Evolutionary conservation across 2,113 vertebrate genomes (phyloP).

Genomic region (Marmota monax): DNA sequence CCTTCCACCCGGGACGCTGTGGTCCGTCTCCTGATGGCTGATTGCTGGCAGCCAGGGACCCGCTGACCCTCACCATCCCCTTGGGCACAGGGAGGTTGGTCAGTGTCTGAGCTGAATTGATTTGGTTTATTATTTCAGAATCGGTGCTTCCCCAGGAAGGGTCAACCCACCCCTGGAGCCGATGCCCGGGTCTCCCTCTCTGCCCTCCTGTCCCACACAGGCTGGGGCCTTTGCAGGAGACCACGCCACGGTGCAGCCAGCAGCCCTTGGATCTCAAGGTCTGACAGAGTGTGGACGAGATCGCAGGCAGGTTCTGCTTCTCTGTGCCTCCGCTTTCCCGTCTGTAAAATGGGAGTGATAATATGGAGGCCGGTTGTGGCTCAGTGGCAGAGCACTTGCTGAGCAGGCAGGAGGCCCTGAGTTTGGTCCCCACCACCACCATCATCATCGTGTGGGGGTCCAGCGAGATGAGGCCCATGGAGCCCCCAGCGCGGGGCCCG

Average conservation of each 20-base stretch:
- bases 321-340: not conserved
- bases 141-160: no score
- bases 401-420: no score
- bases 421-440: no score
- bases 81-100: rapidly evolving
- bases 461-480: not conserved
- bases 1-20: not conserved
- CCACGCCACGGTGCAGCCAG: no score
- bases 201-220: rapidly evolving
- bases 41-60: not conserved
- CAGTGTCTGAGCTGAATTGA: not conserved
- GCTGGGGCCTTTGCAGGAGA: no score
- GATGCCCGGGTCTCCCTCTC: not conserved
- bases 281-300: not conserved
- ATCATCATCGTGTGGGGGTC: rapidly evolving
- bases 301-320: rapidly evolving
- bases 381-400: no score
- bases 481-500: rapidly evolving
- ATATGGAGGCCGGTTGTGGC: no score
- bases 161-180: no score
- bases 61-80: rapidly evolving
- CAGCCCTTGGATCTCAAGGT: not conserved
- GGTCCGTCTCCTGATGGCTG: not conserved
- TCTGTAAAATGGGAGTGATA: not conserved
- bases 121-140: not conserved